phyloP scores from a whole-genome alignment of 2,113 vertebrate species.

The Shinisaurus crocodilurus region DNA sequence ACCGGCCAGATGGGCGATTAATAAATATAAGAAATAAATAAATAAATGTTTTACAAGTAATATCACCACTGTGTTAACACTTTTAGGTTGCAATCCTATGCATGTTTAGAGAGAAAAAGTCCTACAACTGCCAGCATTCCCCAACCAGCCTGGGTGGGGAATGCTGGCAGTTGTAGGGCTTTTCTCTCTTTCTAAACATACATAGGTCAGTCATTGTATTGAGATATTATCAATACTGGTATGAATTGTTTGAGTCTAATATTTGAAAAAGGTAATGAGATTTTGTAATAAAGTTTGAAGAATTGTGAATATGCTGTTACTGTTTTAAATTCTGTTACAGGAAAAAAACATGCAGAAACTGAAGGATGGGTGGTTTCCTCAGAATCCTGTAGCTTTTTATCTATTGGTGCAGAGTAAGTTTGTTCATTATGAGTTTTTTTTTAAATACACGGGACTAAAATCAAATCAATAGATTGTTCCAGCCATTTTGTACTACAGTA shows the following conservation, averaged over 20 bases:
- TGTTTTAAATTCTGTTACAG: conserved; percentile 67
- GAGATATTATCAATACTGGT: conserved; percentile 12
- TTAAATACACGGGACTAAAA: neutral
- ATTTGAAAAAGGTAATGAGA: neutral
- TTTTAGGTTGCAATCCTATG: neutral
- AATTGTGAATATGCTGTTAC: conserved; percentile 20
- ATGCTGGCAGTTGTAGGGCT: no score
- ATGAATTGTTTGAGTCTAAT: neutral
- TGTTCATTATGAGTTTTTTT: conserved; percentile 25
- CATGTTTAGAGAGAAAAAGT: no score
- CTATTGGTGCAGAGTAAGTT: conserved; percentile 94
- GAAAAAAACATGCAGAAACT: conserved; percentile 84
- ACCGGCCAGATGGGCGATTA: no score
- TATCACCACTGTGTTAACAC: neutral
- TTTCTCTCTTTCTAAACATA: no score
- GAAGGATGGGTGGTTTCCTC: conserved; percentile 99
- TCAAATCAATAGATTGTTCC: neutral
- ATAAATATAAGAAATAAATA: no score
- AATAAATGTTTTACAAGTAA: neutral
- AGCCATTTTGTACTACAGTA: neutral
- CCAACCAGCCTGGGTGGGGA: no score
- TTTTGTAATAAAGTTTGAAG: conserved; percentile 7
- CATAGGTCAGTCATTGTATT: neutral
- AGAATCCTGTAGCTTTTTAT: conserved; percentile 98
- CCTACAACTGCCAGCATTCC: no score